Evolutionary conservation across 2,113 vertebrate genomes (phyloP), one percentile per base, ranked within the genome.

Genomic region (Taxidea taxus): DNA sequence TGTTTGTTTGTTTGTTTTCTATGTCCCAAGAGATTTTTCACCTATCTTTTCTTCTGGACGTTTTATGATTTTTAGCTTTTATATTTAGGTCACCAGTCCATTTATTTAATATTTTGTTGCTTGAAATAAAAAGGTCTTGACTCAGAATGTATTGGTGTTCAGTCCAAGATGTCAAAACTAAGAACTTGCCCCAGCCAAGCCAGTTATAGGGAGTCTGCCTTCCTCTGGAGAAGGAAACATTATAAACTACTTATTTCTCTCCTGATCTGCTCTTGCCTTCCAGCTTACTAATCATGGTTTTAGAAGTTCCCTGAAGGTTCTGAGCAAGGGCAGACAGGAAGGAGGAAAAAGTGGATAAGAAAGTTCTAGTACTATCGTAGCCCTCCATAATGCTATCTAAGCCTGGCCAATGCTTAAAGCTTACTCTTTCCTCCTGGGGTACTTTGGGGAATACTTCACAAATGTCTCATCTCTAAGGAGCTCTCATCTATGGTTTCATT

Each of bases 51-150:
- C 68, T 89, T 84, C 34, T 47, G 64, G 64, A 94, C 62, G 12
- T 94, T 86, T 80, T 81, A 85, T 86, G 18, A 54, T 85, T 90
- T 93, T 94, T 64, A 75, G 37, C 47, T 82, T 90, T 87, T 91
- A 23, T 70, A 23, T 87, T 29, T 92, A 92, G 23, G n/a, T 74
- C 29, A n/a, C 0, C 56, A n/a, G 27, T 88, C 14, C 34, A 72
- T 70, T 84, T 93, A 66, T 34, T 77, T 89, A 51, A 87, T 37
- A 18, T 78, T 13, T 64, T 25, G 6, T 82, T 92, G 13, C 29
- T 92, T 44, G 81, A 87, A 64, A 74, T 81, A 54, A 44, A n/a
- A 74, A 92, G n/a, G 31, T 92, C 54, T 92, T 85, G 23, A 78
- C 31, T 60, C 80, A 62, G 60, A 89, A 83, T 31, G 60, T 90